Evolutionary conservation across 2,888 invertebrate species (phyloP).

Genomic region (Cerastis leucographa): DNA sequence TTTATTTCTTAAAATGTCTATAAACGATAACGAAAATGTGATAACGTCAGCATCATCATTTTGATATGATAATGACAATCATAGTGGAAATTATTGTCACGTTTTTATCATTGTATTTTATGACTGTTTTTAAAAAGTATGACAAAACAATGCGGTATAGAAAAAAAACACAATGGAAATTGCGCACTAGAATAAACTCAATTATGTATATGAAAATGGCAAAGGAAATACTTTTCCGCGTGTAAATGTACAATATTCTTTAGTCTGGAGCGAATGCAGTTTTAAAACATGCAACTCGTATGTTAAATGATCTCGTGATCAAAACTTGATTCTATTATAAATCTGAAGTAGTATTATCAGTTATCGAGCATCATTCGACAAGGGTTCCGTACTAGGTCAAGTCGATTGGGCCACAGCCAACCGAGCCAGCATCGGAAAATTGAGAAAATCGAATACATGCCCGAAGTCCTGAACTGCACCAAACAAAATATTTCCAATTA

Average conservation of each 20-base stretch:
- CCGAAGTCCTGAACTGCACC: conserved; percentile 19
- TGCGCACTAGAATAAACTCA: background rate
- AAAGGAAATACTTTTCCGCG: background rate
- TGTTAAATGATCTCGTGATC: background rate
- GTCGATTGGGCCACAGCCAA: conserved; percentile 60
- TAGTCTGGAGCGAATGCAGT: background rate
- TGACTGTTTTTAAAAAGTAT: conserved; percentile 18
- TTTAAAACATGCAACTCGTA: background rate
- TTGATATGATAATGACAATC: conserved; percentile 32
- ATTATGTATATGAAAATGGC: conserved; percentile 2
- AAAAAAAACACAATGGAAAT: conserved; percentile 18
- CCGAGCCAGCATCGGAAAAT: conserved; percentile 22
- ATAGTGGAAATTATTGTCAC: conserved; percentile 39
- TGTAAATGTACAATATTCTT: background rate
- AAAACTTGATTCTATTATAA: conserved; percentile 13
- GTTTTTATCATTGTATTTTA: conserved; percentile 46
- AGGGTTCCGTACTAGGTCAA: conserved; percentile 61
- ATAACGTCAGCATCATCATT: conserved; percentile 35
- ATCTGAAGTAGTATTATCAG: conserved; percentile 37
- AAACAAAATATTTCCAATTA: conserved; percentile 29
- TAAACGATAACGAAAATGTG: conserved; percentile 37
- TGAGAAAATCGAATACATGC: conserved; percentile 35
- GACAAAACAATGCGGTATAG: conserved; percentile 10
- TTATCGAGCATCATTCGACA: conserved; percentile 49
- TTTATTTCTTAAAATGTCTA: conserved; percentile 22